A percentile compares a stretch with the other conserved stretches of the same genome.
Conservation (phyloP, 2,797 vertebrate genomes). For the Halcyon leucocephala region DNA sequence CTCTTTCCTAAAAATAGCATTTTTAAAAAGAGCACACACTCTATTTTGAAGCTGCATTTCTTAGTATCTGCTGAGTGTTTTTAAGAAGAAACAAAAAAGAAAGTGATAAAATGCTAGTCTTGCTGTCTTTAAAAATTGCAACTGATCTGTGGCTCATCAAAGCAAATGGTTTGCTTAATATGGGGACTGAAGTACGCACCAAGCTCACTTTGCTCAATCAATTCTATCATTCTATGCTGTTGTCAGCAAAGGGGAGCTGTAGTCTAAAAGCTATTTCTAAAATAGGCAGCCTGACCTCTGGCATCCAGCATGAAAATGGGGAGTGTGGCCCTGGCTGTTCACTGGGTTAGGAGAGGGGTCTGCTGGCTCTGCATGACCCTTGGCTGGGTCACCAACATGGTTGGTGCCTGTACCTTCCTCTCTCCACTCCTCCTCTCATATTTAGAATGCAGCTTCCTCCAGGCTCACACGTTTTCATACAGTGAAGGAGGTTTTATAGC, state of each 20-base stretch:
- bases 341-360: neutral
- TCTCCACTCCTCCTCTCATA: neutral
- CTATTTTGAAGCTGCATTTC: slow-evolving; percentile 16
- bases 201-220: neutral
- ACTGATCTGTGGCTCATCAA: slow-evolving; percentile 27
- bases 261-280: neutral
- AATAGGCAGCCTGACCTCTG: neutral
- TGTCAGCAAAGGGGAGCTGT: neutral
- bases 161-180: slow-evolving; percentile 14
- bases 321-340: accelerated
- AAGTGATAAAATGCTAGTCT: slow-evolving; percentile 14
- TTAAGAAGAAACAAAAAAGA: slow-evolving; percentile 1
- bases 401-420: neutral
- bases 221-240: too few relatives aligned
- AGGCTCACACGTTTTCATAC: neutral
- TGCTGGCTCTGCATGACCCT: neutral
- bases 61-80: neutral
- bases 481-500: neutral
- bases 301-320: accelerated
- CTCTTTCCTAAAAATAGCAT: slow-evolving; percentile 48
- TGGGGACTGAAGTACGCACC: neutral
- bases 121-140: slow-evolving; percentile 42
- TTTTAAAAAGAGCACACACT: neutral
- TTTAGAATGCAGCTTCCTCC: neutral
- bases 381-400: neutral